phyloP scores from a whole-genome alignment of 2,888 invertebrate genomes.

The Pemphredon lugubris region DNA sequence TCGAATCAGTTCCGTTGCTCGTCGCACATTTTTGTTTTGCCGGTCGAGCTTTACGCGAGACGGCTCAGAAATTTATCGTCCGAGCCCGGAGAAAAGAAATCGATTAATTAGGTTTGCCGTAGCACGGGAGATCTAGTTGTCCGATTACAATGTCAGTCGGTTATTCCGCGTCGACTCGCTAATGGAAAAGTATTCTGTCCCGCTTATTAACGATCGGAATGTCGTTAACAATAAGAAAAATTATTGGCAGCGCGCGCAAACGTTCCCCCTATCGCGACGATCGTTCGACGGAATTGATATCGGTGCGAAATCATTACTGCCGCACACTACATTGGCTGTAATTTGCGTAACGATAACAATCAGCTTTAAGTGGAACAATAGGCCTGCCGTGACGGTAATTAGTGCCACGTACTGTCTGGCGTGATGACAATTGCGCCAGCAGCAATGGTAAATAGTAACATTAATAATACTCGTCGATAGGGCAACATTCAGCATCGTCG shows the following conservation, averaged over 20 bases:
- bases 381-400: conserved; percentile 69
- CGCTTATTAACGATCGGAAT: conserved; percentile 54
- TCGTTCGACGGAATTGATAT: conserved; percentile 58
- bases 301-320: conserved; percentile 67
- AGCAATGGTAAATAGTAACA: conserved; percentile 66
- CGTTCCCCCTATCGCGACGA: conserved; percentile 19
- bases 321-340: conserved; percentile 64
- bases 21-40: no score
- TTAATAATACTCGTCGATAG: conserved; percentile 61
- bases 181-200: conserved; percentile 42
- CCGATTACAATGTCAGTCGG: conserved; percentile 48
- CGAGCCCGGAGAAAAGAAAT: conserved; percentile 4
- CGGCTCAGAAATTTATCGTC: not conserved
- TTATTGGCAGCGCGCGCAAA: conserved; percentile 30
- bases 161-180: conserved; percentile 23
- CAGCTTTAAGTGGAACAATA: conserved; percentile 68
- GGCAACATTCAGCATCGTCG: conserved; percentile 18
- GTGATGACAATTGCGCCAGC: conserved; percentile 67
- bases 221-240: conserved; percentile 56
- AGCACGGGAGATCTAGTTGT: conserved; percentile 34
- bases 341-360: conserved; percentile 70
- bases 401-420: conserved; percentile 66
- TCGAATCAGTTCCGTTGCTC: no score
- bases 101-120: conserved; percentile 39
- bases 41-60: no score